Conservation (phyloP, 2,797 vertebrate genomes). For the Oreortyx pictus region DNA sequence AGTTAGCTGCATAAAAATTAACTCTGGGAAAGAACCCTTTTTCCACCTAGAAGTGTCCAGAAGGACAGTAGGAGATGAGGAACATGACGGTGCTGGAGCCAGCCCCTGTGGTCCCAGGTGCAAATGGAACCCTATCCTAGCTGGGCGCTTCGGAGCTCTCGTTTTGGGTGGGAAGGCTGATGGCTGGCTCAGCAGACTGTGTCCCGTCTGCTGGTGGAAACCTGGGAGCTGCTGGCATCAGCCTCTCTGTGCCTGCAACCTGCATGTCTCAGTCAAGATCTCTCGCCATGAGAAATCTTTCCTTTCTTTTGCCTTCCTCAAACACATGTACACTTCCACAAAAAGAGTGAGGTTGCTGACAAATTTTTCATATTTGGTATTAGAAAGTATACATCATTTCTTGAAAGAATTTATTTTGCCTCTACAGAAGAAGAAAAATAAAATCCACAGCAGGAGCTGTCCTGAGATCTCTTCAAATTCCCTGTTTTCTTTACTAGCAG, state of each 20-base stretch:
- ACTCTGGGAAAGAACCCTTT: neutral
- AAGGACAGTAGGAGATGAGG: neutral
- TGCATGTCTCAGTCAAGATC: neutral
- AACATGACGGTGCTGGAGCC: neutral
- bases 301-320: neutral
- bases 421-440: neutral
- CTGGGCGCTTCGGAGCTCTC: neutral
- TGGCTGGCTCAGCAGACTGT: neutral
- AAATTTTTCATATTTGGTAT: neutral
- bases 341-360: neutral
- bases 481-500: neutral
- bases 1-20: neutral
- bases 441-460: neutral
- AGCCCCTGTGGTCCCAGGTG: neutral
- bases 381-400: neutral
- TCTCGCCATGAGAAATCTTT: neutral
- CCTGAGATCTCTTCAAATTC: neutral
- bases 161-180: neutral
- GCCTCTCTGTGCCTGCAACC: fast-evolving
- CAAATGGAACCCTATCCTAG: neutral
- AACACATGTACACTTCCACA: neutral
- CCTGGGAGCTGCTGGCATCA: neutral
- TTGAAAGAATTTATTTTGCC: neutral
- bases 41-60: neutral
- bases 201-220: neutral